These are phyloP conservation scores for Gobionotothen gibberifrons DNA, from an alignment of 2,797 vertebrate species.

Conservation along the genomic window DNA sequence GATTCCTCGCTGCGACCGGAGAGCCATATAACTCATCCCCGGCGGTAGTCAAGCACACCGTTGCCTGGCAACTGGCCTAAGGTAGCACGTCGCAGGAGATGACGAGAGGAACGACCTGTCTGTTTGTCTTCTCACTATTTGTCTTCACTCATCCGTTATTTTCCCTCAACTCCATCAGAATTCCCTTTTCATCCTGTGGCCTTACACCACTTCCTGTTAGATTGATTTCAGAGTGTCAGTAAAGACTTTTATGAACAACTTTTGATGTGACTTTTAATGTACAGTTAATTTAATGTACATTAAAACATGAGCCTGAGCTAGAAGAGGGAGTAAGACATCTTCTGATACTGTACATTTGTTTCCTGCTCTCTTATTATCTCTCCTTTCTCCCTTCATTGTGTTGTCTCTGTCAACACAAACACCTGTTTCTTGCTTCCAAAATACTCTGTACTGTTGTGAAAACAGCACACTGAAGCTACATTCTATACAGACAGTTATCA, in stretches of 20 bases:
- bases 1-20: slow-evolving; percentile 34
- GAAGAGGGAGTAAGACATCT: neutral
- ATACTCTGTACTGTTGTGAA: slow-evolving; percentile 1
- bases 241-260: neutral
- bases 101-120: slow-evolving; percentile 1
- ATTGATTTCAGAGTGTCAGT: neutral
- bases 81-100: slow-evolving; percentile 36
- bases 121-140: neutral
- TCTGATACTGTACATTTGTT: neutral
- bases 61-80: slow-evolving; percentile 80
- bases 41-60: slow-evolving; percentile 62
- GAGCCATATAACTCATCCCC: slow-evolving; percentile 51
- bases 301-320: neutral
- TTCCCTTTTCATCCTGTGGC: neutral
- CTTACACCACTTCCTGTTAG: neutral
- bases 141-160: neutral
- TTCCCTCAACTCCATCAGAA: neutral
- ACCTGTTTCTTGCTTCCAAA: slow-evolving; percentile 38
- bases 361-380: slow-evolving; percentile 9
- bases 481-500: too few species aligned
- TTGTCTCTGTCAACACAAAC: slow-evolving; percentile 39
- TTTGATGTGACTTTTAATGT: neutral
- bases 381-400: slow-evolving; percentile 4
- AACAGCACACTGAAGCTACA: slow-evolving; percentile 3
- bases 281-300: neutral